These are phyloP conservation scores for Nycticorax nycticorax DNA, from an alignment of 2,113 vertebrate genomes.

Conservation along the genomic window DNA sequence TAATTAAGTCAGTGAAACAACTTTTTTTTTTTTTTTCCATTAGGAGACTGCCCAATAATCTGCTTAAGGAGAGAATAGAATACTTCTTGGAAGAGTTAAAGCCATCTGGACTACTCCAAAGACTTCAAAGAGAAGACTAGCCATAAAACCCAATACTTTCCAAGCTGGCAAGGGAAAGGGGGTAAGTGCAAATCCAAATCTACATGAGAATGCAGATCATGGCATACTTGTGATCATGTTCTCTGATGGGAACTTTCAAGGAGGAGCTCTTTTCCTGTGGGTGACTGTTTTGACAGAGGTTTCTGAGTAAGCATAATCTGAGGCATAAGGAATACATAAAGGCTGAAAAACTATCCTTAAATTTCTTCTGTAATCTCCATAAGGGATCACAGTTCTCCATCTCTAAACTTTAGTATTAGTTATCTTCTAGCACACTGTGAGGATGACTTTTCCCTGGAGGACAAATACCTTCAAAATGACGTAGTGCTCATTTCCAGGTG, in stretches of 20 bases:
- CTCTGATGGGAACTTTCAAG: not conserved
- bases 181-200: not conserved
- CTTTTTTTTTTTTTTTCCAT: not conserved
- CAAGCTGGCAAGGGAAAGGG: not conserved
- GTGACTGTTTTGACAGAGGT: not conserved
- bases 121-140: not conserved
- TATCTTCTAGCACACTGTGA: not conserved
- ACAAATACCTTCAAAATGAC: not conserved
- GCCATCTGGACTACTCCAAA: not conserved
- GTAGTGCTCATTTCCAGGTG: not conserved
- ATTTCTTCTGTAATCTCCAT: not conserved
- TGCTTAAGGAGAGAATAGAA: not conserved
- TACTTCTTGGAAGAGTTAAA: not conserved
- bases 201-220: too few relatives aligned
- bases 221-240: not conserved
- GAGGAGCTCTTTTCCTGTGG: not conserved
- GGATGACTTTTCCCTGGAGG: not conserved
- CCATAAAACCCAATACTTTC: not conserved
- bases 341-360: not conserved
- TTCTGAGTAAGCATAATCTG: not conserved
- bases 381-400: not conserved
- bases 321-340: not conserved
- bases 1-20: not conserved
- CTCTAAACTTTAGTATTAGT: not conserved
- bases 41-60: not conserved